Base-by-base conservation (phyloP, 2,888 invertebrate species). In the Chalcis sispes region DNA sequence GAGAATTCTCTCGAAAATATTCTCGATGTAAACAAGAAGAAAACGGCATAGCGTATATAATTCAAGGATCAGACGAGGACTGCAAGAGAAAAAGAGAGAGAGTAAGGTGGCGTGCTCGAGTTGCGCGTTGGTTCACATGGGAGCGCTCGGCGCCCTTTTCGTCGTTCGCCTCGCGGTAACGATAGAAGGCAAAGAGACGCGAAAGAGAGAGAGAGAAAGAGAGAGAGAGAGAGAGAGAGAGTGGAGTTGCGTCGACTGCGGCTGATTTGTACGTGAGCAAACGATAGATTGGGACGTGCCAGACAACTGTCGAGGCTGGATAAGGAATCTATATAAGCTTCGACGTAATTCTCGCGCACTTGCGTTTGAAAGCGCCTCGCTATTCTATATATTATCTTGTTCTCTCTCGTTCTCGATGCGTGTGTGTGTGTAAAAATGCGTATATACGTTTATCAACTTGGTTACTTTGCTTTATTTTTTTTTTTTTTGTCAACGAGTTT, bases 301-400 rank as follows among this genome's bases (percentile, higher is more conserved):
- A 27, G 64, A 36, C 62, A 27, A 42, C 65, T 32, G 18, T 79
- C 76, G 75, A 80, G 83, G 81, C 81, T 81, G 82, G 80, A 82
- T 83, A 82, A 83, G 80, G 80, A 82, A 82, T 83, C 82, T 81
- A 81, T n/a, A n/a, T 83, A 83, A 83, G 83, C 83, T 80, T 75
- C 78, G 69, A 73, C 81, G 82, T 82, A 81, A 83, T 82, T 80
- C 79, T 78, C 74, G 65, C 18, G 18, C 58, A 18, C 8, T 10
- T 25, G 62, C 42, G 65, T 65, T 61, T 61, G 42, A 61, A 61
- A 29, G 42, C 58, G 36, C 18, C 46, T 32, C 20, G 20, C 40
- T 7, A 36, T 10, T 36, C 36, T 36, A 36, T 36, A 36, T 10
- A 10, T 36, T 7, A 4, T 7, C 36, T 36, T 10, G 36, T 36